Evolutionary conservation across 1,140 invertebrate species (phyloP).

Genomic region (Zophobas atratus): DNA sequence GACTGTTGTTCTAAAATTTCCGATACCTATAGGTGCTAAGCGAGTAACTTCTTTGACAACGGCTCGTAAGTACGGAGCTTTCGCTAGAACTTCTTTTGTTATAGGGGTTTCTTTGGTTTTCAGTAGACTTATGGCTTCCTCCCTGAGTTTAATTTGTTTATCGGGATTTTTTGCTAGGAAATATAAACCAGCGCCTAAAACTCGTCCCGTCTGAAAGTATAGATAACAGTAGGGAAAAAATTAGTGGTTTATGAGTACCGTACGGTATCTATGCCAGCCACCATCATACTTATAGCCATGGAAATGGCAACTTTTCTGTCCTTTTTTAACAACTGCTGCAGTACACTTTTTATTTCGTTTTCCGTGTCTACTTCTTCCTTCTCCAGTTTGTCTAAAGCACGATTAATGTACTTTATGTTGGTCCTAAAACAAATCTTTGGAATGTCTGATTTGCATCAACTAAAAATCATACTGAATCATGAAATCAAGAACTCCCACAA

Average conservation of each 20-base stretch:
- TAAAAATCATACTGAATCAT: constrained; percentile 45
- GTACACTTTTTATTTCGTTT: constrained; percentile 67
- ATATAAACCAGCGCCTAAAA: constrained; percentile 48
- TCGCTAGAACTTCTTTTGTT: constrained; percentile 68
- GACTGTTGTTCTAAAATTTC: constrained; percentile 69
- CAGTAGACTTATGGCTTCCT: constrained; percentile 50
- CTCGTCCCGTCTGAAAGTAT: constrained; percentile 58
- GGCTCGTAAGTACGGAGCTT: constrained; percentile 75
- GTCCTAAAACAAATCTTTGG: constrained; percentile 4
- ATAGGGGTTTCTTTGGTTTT: constrained; percentile 49
- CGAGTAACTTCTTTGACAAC: constrained; percentile 78
- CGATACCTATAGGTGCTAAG: constrained; percentile 70
- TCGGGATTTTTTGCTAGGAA: constrained; percentile 51
- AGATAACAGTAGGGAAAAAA: background rate
- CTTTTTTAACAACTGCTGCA: constrained; percentile 71
- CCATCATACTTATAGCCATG: constrained; percentile 81
- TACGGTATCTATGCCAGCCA: constrained; percentile 84
- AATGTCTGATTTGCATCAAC: background rate
- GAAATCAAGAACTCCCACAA: constrained; percentile 58
- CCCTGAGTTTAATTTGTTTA: constrained; percentile 50
- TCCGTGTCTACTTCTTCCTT: constrained; percentile 26
- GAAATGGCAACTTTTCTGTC: constrained; percentile 72
- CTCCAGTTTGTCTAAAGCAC: constrained; percentile 65
- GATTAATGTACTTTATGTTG: constrained; percentile 63
- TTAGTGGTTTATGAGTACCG: constrained; percentile 35